These are phyloP conservation scores for Caerostris darwini DNA, from an alignment of 1,140 invertebrate genomes.

Conservation along the genomic window DNA sequence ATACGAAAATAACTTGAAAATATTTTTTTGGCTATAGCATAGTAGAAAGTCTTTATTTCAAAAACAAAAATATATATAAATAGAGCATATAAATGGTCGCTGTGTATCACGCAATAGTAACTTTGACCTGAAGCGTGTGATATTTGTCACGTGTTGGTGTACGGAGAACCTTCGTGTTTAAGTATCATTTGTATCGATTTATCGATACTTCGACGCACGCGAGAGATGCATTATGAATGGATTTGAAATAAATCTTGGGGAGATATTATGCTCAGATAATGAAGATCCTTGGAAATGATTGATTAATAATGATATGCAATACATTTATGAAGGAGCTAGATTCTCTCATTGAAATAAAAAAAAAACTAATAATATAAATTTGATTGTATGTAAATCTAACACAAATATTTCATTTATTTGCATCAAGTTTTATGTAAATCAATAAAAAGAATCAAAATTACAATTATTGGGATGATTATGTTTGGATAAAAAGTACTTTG, in stretches of 20 bases:
- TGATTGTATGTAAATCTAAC: too few relatives aligned
- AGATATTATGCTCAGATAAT: not conserved
- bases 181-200: constrained; percentile 28
- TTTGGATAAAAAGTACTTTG: too few relatives aligned
- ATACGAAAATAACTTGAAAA: too few relatives aligned
- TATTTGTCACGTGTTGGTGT: not conserved
- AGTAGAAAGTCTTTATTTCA: not conserved
- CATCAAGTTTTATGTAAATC: too few relatives aligned
- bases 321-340: too few relatives aligned
- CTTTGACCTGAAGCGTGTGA: not conserved
- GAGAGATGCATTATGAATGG: not conserved
- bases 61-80: not conserved
- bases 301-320: too few relatives aligned
- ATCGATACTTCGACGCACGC: constrained; percentile 9
- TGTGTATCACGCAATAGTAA: not conserved
- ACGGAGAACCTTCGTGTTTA: not conserved
- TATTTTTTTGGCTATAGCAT: not conserved
- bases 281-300: too few relatives aligned
- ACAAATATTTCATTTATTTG: too few relatives aligned
- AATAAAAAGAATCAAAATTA: too few relatives aligned
- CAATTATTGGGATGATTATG: too few relatives aligned
- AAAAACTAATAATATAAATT: too few relatives aligned
- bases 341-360: too few relatives aligned
- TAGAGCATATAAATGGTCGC: not conserved
- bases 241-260: not conserved